Base-by-base conservation (phyloP, 2,888 invertebrate species). In the Lymantria monacha region DNA sequence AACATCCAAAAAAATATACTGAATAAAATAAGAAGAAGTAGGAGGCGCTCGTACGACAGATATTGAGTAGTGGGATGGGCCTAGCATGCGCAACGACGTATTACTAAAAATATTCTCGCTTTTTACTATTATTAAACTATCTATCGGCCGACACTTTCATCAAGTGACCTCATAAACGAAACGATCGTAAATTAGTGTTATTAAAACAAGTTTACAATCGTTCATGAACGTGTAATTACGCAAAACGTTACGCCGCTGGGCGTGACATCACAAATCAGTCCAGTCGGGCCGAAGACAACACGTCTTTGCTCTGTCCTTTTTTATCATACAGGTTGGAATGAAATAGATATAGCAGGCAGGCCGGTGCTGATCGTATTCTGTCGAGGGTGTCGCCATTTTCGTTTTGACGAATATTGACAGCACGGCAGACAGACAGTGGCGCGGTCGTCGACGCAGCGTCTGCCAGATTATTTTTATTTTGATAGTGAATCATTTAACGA, bases 361-460 rank as follows among this genome's bases (percentile, higher is more conserved):
- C 85, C 76, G 80, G 79, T 80, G 84, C 79, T 87, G 88, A 90
- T 87, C 90, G 89, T 88, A 85, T 87, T 87, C 87, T 81, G 88
- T 87, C 87, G 90, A 89, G 89, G 93, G 93, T 93, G 93, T 93
- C 93, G 94, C 94, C 94, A 94, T 94, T 93, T 94, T 93, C 93
- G 81, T 89, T 92, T 93, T 94, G 93, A 94, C 93, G 94, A 94
- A 94, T 94, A 94, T 94, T 94, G 94, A 94, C 93, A 94, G 93
- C 93, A 77, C 81, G 82, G 86, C 89, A 90, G 90, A 89, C 89
- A 90, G 89, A 89, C 89, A 88, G 89, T 80, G 83, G 85, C 87
- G 87, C 88, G 87, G 83, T 73, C 81, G 85, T 83, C 85, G 90
- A 89, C 88, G 81, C 83, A 84, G 85, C 88, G 88, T 90, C 89